Evolutionary conservation across 2,113 vertebrate genomes (phyloP).

Genomic region (Thermophis baileyi): DNA sequence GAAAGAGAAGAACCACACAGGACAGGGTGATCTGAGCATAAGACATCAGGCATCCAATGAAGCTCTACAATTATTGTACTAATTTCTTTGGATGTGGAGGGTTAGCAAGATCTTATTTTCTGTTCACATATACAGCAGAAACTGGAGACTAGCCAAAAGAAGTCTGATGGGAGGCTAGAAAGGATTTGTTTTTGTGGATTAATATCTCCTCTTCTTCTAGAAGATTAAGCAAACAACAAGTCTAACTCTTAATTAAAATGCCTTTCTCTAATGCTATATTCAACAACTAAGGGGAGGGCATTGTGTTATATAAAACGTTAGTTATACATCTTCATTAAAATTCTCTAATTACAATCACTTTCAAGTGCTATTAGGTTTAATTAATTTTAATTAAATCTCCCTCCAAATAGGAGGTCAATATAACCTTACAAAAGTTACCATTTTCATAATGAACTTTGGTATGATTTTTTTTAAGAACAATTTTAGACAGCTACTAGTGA

Average conservation of each 20-base stretch:
- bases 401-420: slow-evolving; percentile 48
- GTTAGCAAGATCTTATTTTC: background rate
- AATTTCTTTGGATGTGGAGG: background rate
- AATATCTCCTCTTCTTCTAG: slow-evolving; percentile 14
- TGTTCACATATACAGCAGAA: background rate
- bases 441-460: slow-evolving; percentile 36
- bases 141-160: background rate
- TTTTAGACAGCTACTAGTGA: slow-evolving; percentile 44
- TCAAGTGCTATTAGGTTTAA: slow-evolving; percentile 56
- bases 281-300: slow-evolving; percentile 20
- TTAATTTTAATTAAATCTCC: slow-evolving; percentile 62
- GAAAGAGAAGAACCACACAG: background rate
- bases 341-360: slow-evolving; percentile 32
- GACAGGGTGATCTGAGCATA: background rate
- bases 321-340: slow-evolving; percentile 33
- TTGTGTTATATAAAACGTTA: slow-evolving; percentile 31
- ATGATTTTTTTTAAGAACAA: slow-evolving; percentile 53
- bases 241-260: slow-evolving; percentile 42
- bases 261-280: background rate
- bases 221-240: slow-evolving; percentile 30
- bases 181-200: slow-evolving; percentile 34
- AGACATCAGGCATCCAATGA: background rate
- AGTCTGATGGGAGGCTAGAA: background rate
- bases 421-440: slow-evolving; percentile 28
- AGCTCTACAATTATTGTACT: background rate